Evolutionary conservation across 1,140 invertebrate species (phyloP), one percentile per base, ranked within the genome.

Genomic region (Tetraneura akinire): DNA sequence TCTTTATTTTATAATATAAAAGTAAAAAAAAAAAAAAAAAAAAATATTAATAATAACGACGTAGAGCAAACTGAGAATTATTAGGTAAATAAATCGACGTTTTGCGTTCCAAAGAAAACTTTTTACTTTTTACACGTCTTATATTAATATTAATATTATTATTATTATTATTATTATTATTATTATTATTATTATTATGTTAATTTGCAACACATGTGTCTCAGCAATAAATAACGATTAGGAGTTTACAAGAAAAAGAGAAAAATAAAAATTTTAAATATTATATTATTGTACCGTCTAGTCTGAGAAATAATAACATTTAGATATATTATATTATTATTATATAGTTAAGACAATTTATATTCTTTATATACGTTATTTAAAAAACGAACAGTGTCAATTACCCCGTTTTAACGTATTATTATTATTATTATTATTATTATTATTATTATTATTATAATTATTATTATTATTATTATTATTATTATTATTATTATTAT

Each of bases 221-320:
- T 78, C 74, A 78, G 74, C 74, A 78, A 78, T 78, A 78, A 78
- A 78, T 76, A 74, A 47, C 29, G 29, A 78, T 78, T 78, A 78
- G 74, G 37, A 47, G 37, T 62, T 45, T 29, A 47, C 26, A 26
- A 16, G 9, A 66, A 37, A 66, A n/a, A 66, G 37, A 66, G 37
- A 29, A 66, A 66, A 47, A 21, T 47, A 70, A 70, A 78, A n/a
- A n/a, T n/a, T n/a, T n/a, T n/a, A n/a, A n/a, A n/a, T n/a, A n/a
- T n/a, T n/a, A n/a, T n/a, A n/a, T n/a, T n/a, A n/a, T n/a, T n/a
- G n/a, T 60, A 78, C 55, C 26, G 60, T 78, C 74, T 78, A 78
- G 74, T 78, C 74, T 78, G 74, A 78, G 55, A 47, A 78, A 78
- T 78, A 78, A 78, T 55, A n/a, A n/a, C n/a, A 37, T 60, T 60